Conservation (phyloP, 2,888 invertebrate genomes). For the Lordiphosa fenestrarum region DNA sequence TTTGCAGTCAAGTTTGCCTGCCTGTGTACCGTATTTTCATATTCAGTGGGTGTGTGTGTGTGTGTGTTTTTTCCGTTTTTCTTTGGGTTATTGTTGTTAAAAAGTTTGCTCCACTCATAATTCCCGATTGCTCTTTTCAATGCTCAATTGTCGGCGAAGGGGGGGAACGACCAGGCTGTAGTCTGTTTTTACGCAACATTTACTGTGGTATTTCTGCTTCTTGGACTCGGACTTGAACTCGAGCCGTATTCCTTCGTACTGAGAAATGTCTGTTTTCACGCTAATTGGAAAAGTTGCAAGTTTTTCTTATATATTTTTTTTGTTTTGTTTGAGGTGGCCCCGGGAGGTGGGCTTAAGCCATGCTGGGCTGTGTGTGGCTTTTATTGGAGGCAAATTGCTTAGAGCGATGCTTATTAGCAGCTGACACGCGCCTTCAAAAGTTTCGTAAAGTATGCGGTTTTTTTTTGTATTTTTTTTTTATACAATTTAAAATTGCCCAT, state of each 20-base stretch:
- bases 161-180: conserved; percentile 44
- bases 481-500: conserved; percentile 64
- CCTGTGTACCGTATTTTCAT: conserved; percentile 20
- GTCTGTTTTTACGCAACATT: conserved; percentile 69
- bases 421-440: conserved; percentile 68
- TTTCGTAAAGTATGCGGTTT: conserved; percentile 58
- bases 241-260: conserved; percentile 32
- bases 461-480: conserved; percentile 41
- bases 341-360: conserved; percentile 3
- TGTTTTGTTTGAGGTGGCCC: conserved; percentile 10
- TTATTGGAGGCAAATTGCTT: conserved; percentile 52
- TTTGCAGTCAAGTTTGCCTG: conserved; percentile 48
- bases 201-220: conserved; percentile 44
- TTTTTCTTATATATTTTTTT: conserved; percentile 33
- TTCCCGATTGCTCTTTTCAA: conserved; percentile 67
- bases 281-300: conserved; percentile 77
- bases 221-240: background rate
- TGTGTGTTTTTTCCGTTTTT: conserved; percentile 27
- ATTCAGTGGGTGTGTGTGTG: conserved; percentile 24
- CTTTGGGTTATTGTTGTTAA: conserved; percentile 49
- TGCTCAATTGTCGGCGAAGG: conserved; percentile 56
- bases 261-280: conserved; percentile 57
- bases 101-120: conserved; percentile 69
- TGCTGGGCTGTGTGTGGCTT: conserved; percentile 53
- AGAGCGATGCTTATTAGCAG: conserved; percentile 67